Evolutionary conservation across 37 sponge, comb jelly and placozoan genomes (phyloP), one percentile per base, ranked within the genome.

Genomic region (Geodia barretti): DNA sequence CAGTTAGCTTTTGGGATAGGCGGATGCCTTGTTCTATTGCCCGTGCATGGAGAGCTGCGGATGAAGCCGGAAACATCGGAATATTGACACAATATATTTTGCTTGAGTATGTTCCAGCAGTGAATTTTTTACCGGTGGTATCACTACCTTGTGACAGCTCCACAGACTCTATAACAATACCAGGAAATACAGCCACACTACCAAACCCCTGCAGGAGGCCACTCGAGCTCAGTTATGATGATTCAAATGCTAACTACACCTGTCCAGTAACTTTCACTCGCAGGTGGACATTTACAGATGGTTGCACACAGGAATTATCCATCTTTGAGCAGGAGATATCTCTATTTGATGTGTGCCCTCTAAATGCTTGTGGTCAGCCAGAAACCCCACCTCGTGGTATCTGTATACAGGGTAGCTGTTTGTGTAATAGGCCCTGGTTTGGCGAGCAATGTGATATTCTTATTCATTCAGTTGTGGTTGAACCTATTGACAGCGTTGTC

Each of bases 41-140:
- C 2, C 84, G 84, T 28, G 30, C 35, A 1, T 83, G 84, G 84
- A 74, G 0, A n/a, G 84, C 84, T 1, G 31, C 34, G 14, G 84
- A 83, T 74, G 69, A 75, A 2, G 84, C 84, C 28, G 76, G 76
- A 42, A 83, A 83, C 26, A 75, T 35, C 19, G 84, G 68, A 33
- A 43, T 3, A 1, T 3, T 39, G 1, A 28, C 35, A 4, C 84
- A 83, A 42, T 1, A 28, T n/a, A 64, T 83, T 36, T 24, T 35
- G 3, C 61, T 83, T 7, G 78, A 62, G 3, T 77, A 28, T 61
- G 31, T n/a, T 35, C 65, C 65, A 23, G 35, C 38, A 3, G 4
- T 77, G 14, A 62, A 64, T 29, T 26, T 63, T 4, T 5, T 33
- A 21, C 78, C 78, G 19, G 38, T 35, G 23, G 36, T 77, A 4